Evolutionary conservation across 2,113 vertebrate genomes (phyloP).

Genomic region (Crotalus horridus): DNA sequence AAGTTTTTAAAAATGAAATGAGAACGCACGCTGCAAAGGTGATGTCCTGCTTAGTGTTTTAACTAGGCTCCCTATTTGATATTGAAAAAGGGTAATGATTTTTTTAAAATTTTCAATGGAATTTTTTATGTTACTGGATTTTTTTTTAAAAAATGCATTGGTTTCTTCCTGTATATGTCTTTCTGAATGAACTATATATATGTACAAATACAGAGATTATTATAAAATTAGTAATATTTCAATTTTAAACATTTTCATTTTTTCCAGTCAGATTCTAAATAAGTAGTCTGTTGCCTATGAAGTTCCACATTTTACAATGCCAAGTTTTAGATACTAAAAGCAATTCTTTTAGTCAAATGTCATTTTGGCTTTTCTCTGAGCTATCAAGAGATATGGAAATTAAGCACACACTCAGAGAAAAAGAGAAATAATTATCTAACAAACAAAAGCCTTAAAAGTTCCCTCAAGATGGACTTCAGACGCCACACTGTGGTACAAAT

Average conservation of each 20-base stretch:
- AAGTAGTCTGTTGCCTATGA: neutral
- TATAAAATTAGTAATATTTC: neutral
- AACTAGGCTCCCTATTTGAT: neutral
- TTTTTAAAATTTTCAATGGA: neutral
- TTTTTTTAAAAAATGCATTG: neutral
- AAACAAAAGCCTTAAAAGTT: neutral
- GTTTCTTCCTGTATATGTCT: neutral
- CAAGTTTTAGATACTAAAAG: neutral
- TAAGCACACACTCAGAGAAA: neutral
- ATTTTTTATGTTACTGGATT: neutral
- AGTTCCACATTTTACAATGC: neutral
- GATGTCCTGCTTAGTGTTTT: neutral
- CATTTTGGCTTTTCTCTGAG: neutral
- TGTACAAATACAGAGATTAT: neutral
- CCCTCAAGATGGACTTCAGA: neutral
- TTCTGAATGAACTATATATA: neutral
- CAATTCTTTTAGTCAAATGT: neutral
- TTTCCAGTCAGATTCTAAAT: neutral
- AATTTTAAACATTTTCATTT: neutral
- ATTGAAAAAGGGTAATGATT: neutral
- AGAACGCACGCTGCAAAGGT: neutral
- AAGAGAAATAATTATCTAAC: neutral
- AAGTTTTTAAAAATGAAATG: slow-evolving; percentile 11
- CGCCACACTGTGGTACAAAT: slow-evolving; percentile 15
- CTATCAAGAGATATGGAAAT: neutral